Conservation (phyloP, 2,797 vertebrate species). For the Cheirogaleus major region DNA sequence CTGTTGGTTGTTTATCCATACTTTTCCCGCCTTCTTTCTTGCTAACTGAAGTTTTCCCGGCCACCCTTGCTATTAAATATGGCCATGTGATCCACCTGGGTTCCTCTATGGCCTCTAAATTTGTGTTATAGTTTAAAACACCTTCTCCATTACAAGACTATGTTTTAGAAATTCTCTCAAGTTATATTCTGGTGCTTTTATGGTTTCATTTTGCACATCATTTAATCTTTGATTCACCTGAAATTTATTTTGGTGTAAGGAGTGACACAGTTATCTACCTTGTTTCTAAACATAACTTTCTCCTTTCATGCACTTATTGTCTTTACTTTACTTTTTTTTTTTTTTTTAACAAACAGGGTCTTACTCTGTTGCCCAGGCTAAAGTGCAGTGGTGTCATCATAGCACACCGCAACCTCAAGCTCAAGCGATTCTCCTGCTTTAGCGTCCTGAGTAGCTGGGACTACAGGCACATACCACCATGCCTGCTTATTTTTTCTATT, state of each 20-base stretch:
- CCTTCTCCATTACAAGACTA: not conserved
- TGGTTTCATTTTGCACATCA: not conserved
- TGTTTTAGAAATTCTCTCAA: conserved; percentile 15
- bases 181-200: not conserved
- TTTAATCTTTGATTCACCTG: conserved; percentile 28
- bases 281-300: conserved; percentile 3
- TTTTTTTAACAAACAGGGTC: no score
- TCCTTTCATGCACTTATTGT: not conserved
- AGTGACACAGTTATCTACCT: not conserved
- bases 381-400: no score
- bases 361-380: no score
- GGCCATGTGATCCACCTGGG: not conserved
- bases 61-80: not conserved
- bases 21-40: not conserved
- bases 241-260: conserved; percentile 18
- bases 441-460: no score
- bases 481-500: no score
- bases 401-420: no score
- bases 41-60: not conserved
- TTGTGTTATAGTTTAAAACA: conserved; percentile 9
- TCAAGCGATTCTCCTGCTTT: no score
- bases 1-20: not conserved
- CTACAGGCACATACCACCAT: no score
- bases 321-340: not conserved
- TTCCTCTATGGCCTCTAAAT: not conserved